Percentiles rank a stretch among this genome's conserved stretches.
phyloP scores from a whole-genome alignment of 2,888 invertebrate species.

The Acleris cristana region DNA sequence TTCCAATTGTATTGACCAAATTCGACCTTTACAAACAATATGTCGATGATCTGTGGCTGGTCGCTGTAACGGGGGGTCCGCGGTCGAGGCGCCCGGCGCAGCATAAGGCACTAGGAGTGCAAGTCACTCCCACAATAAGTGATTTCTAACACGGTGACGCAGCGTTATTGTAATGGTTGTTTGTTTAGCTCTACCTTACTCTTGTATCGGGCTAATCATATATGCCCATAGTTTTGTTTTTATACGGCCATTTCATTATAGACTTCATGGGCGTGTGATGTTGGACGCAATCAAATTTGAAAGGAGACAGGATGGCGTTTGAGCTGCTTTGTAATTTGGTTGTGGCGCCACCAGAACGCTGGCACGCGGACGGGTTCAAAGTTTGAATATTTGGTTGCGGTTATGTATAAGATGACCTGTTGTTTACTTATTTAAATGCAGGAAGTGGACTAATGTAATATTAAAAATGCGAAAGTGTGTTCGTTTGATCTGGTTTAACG shows the following conservation, averaged over 20 bases:
- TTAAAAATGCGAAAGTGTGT: too few relatives aligned
- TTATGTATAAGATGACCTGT: background rate
- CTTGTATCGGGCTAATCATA: slow-evolving; percentile 83
- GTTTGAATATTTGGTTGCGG: slow-evolving; percentile 50
- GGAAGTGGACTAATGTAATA: too few relatives aligned
- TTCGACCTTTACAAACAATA: slow-evolving; percentile 37
- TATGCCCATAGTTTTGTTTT: slow-evolving; percentile 84
- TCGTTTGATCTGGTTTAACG: too few relatives aligned
- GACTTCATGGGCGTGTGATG: slow-evolving; percentile 83
- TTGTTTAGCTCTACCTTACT: slow-evolving; percentile 84
- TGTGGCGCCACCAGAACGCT: slow-evolving; percentile 75
- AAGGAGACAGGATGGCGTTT: slow-evolving; percentile 77
- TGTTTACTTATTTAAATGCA: too few relatives aligned
- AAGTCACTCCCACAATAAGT: slow-evolving; percentile 82
- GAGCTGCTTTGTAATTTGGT: slow-evolving; percentile 73
- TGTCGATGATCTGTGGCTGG: slow-evolving; percentile 44
- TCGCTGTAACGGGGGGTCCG: slow-evolving; percentile 56
- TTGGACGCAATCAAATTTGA: slow-evolving; percentile 82
- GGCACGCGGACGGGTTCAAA: slow-evolving; percentile 60
- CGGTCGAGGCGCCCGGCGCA: slow-evolving; percentile 49
- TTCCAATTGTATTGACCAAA: slow-evolving; percentile 37
- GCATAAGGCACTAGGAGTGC: slow-evolving; percentile 75
- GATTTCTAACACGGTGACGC: slow-evolving; percentile 81
- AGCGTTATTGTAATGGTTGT: slow-evolving; percentile 81
- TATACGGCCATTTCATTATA: slow-evolving; percentile 80